These are phyloP conservation scores for Epizoanthus stellaris DNA, from an alignment of 92 coral and sea anemone genomes.

Conservation along the genomic window DNA sequence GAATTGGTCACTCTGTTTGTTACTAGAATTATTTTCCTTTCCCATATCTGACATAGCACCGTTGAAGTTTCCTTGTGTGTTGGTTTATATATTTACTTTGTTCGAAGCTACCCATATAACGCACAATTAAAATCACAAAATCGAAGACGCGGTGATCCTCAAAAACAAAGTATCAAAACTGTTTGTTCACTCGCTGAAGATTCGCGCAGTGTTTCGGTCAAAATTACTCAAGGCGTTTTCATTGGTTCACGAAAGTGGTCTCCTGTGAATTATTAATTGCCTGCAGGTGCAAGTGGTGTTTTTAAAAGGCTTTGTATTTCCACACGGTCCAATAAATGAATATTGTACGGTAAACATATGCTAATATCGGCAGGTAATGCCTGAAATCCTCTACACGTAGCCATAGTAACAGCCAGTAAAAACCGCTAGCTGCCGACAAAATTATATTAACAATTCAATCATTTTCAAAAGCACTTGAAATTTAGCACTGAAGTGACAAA, in stretches of 20 bases:
- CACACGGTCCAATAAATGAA: not conserved
- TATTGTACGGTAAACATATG: slow-evolving; percentile 10
- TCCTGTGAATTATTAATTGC: slow-evolving; percentile 18
- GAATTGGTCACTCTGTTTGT: not conserved
- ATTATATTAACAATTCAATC: no score
- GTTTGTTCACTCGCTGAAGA: slow-evolving; percentile 25
- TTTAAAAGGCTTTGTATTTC: slow-evolving; percentile 15
- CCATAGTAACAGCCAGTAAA: not conserved
- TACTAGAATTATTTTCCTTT: not conserved
- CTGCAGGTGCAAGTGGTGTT: slow-evolving; percentile 16
- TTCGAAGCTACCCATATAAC: not conserved
- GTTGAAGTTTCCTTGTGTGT: not conserved
- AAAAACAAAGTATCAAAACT: slow-evolving; percentile 21
- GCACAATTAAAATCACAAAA: not conserved
- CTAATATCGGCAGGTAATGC: slow-evolving; percentile 15
- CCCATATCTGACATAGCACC: slow-evolving; percentile 2
- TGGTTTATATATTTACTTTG: not conserved
- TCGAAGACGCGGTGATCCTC: not conserved
- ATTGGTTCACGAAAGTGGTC: slow-evolving; percentile 2
- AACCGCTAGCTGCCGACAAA: no score
- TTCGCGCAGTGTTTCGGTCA: slow-evolving; percentile 3
- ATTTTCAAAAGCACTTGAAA: no score
- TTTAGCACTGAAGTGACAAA: no score
- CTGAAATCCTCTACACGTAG: not conserved
- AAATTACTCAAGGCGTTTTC: slow-evolving; percentile 9